Percentiles rank a stretch among this genome's conserved stretches.
These are phyloP conservation scores for Hemitrygon akajei DNA, from an alignment of 2,797 vertebrate species.

Conservation along the genomic window DNA sequence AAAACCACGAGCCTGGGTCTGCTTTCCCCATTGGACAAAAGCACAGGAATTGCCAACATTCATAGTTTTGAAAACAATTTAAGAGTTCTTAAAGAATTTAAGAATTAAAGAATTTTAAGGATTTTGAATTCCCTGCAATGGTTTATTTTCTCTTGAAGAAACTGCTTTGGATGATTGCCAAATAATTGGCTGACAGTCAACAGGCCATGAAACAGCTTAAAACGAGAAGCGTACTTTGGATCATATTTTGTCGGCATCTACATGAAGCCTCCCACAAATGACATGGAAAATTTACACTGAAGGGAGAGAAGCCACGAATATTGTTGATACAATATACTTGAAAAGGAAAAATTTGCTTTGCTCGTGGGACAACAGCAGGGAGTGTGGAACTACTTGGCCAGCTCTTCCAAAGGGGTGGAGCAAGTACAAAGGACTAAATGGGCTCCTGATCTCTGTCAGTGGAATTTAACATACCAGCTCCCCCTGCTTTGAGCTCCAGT, in stretches of 20 bases:
- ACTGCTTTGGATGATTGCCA: not conserved
- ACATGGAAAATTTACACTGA: not conserved
- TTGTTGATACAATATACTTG: not conserved
- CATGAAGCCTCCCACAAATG: not conserved
- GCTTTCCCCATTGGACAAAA: not conserved
- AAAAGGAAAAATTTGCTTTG: not conserved
- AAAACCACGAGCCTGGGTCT: not conserved
- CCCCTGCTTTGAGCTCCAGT: not conserved
- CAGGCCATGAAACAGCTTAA: not conserved
- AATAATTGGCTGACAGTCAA: not conserved
- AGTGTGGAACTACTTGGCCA: not conserved
- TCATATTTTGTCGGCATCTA: not conserved
- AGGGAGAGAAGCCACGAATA: not conserved
- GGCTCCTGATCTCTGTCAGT: too few relatives aligned
- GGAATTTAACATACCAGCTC: not conserved
- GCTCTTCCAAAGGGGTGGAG: not conserved
- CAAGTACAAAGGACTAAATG: too few relatives aligned
- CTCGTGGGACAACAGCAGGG: not conserved
- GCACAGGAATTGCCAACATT: not conserved
- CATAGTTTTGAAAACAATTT: not conserved
- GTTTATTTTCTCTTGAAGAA: not conserved
- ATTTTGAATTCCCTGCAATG: not conserved
- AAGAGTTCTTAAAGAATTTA: not conserved
- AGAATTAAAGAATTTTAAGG: not conserved
- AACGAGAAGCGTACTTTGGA: too few relatives aligned